Base-by-base conservation (phyloP, 1,140 invertebrate genomes). In the Penaeus chinensis region DNA sequence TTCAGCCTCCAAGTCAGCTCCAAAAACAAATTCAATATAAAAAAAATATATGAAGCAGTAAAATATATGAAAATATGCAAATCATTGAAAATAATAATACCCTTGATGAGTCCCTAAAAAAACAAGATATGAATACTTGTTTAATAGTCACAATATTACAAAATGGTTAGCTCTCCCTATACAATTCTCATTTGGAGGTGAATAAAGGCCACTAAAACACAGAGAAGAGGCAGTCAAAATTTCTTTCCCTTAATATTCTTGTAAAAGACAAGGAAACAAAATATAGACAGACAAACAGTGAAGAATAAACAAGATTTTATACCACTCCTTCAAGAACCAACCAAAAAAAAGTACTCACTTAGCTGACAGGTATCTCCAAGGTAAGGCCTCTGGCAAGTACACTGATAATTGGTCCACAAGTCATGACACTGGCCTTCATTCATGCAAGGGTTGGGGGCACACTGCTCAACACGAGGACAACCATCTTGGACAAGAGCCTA, bases 341-440 rank as follows among this genome's bases (percentile, higher is more conserved):
- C n/a, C 47, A n/a, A 16, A n/a, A 16, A 20, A 2, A 32, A 65
- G 27, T 63, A 93, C 94, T 94, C 93, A 95, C 96, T 97, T 91
- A 97, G 95, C 92, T 97, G 95, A 92, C 98, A 99, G 3, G 94
- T 96, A 87, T 95, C 94, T 8, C 97, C 97, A 4, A 98, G 94
- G 92, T 96, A 97, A 0, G 97, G 97, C 87, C 97, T 93, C 74
- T 95, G 94, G 92, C 98, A 99, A 63, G 94, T 94, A 92, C 98
- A 99, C 74, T 94, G 94, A 92, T 96, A 98, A n/a, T 94, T 94
- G 82, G 95, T 94, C 98, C 98, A 99, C 85, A 96, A 93, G 93
- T 99, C 98, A 1, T 95, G 95, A 92, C 98, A 99, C 89, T 94
- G 93, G 0, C 97, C 98, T 85, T 95, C 95, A 86, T 96, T 96